A percentile compares a stretch with the other conserved stretches of the same genome.
Conservation (phyloP, 2,888 invertebrate genomes). For the Clepsis dumicolana region DNA sequence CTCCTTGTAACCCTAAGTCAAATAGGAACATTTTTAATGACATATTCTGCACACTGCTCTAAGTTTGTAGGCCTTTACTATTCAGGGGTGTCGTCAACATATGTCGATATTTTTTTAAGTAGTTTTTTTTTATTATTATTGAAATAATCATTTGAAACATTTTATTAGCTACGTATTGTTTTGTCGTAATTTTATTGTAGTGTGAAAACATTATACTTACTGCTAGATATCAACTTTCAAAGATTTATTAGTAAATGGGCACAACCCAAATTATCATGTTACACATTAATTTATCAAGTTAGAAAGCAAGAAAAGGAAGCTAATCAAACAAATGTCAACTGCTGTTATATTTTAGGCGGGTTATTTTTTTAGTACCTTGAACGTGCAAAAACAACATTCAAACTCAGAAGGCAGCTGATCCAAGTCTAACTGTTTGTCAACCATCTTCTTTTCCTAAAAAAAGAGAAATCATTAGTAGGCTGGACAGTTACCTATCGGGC, state of each 20-base stretch:
- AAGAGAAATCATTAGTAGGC: slow-evolving; percentile 74
- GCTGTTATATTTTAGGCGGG: slow-evolving; percentile 36
- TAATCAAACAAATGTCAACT: slow-evolving; percentile 9
- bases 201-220: slow-evolving; percentile 24
- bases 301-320: background rate
- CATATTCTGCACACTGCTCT: slow-evolving; percentile 24
- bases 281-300: slow-evolving; percentile 20
- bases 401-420: slow-evolving; percentile 97
- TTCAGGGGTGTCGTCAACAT: no score
- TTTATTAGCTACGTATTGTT: background rate
- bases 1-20: slow-evolving; percentile 93
- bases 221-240: slow-evolving; percentile 28
- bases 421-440: slow-evolving; percentile 90
- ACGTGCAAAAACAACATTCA: slow-evolving; percentile 99
- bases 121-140: no score
- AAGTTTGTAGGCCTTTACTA: background rate
- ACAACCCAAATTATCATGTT: slow-evolving; percentile 23
- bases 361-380: slow-evolving; percentile 91
- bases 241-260: slow-evolving; percentile 24
- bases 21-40: slow-evolving; percentile 42
- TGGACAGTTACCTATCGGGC: slow-evolving; percentile 44
- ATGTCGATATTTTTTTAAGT: no score
- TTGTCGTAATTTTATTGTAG: background rate
- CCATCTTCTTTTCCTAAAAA: slow-evolving; percentile 90
- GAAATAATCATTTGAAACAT: background rate